A percentile compares a stretch with the other conserved stretches of the same genome.
phyloP scores from a whole-genome alignment of 1,140 invertebrate species.

The Meloidogyne floridensis region DNA sequence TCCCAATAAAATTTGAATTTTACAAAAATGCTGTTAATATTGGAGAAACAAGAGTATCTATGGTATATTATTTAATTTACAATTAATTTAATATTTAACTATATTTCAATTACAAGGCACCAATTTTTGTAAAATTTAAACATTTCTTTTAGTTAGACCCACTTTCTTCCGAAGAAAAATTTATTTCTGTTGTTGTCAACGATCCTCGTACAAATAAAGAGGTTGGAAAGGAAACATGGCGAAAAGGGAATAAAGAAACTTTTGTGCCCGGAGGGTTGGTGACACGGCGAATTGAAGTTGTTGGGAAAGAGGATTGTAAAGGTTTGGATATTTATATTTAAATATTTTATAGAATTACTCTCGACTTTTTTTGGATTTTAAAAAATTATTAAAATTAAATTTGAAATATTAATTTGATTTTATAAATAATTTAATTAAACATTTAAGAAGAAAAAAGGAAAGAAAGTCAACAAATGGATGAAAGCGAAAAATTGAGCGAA shows the following conservation, averaged over 20 bases:
- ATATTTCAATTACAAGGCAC: too few relatives aligned
- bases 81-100: too few relatives aligned
- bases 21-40: slow-evolving; percentile 33
- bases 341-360: neutral
- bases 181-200: slow-evolving; percentile 12
- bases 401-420: too few relatives aligned
- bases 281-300: slow-evolving; percentile 9
- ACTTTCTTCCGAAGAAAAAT: slow-evolving; percentile 26
- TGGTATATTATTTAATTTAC: neutral
- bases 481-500: too few relatives aligned
- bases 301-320: neutral
- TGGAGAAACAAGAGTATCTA: slow-evolving; percentile 24
- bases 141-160: slow-evolving; percentile 5
- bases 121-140: neutral
- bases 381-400: too few relatives aligned
- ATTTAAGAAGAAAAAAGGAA: too few relatives aligned
- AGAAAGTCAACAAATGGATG: too few relatives aligned
- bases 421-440: too few relatives aligned
- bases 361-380: neutral
- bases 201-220: slow-evolving; percentile 26
- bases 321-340: neutral
- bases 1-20: slow-evolving; percentile 25
- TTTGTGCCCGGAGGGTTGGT: slow-evolving; percentile 19
- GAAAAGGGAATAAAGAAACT: slow-evolving; percentile 15
- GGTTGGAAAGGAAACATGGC: slow-evolving; percentile 22